Evolutionary conservation across 2,113 vertebrate genomes (phyloP).

Genomic region (Charadrius vociferus): DNA sequence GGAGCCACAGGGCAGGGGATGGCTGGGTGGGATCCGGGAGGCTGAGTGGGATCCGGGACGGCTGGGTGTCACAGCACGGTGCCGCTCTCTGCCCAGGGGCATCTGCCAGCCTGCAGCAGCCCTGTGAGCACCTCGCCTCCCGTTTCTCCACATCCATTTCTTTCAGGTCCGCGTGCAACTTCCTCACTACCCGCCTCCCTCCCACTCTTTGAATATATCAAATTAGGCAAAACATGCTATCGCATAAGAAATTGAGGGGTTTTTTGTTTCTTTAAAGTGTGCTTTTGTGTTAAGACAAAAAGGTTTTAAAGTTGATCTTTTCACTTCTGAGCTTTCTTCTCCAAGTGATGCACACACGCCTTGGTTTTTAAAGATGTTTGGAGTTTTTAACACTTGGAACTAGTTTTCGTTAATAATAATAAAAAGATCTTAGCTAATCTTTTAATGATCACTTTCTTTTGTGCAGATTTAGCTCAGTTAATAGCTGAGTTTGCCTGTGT

Average conservation of each 20-base stretch:
- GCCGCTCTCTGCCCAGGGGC: background rate
- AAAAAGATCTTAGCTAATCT: background rate
- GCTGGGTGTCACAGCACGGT: rapidly evolving
- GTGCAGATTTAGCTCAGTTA: background rate
- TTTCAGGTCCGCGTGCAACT: background rate
- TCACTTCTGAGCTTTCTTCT: background rate
- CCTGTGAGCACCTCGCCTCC: background rate
- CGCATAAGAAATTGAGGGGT: background rate
- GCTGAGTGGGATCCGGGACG: rapidly evolving
- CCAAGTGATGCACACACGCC: background rate
- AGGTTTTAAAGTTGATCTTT: background rate
- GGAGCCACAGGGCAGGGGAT: background rate
- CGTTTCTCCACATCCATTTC: background rate
- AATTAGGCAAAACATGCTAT: background rate
- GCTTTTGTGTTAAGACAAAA: slow-evolving; percentile 10
- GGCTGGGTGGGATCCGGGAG: too few species aligned
- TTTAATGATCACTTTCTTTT: background rate
- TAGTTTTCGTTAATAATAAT: background rate
- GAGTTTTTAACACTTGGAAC: background rate
- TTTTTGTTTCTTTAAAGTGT: slow-evolving; percentile 2
- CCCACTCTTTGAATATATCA: background rate
- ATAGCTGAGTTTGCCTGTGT: background rate
- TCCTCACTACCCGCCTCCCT: background rate
- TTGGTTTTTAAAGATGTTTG: background rate
- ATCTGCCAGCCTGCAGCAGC: background rate